Base-by-base conservation (phyloP, 2,113 vertebrate species). In the Cyphomyrus discorhynchus region DNA sequence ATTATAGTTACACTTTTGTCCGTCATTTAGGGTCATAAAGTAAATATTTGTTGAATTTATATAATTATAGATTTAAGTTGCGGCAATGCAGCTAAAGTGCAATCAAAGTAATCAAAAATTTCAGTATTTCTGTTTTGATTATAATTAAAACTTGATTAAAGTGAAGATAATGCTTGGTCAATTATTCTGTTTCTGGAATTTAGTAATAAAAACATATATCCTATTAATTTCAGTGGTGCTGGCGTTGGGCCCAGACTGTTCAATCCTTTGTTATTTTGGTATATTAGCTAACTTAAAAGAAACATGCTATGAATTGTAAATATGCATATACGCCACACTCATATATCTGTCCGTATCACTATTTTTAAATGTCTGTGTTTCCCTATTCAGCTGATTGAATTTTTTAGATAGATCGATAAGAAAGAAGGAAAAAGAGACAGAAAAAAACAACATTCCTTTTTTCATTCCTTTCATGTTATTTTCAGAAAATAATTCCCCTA, bases 91-190 rank as follows among this genome's bases (percentile, higher is more conserved):
- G 45, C 39, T 84, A 84, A 84, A 84, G 21, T 10, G 8, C 24
- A 85, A 49, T 49, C 10, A 47, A 46, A 47, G 21, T 11, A 49
- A 47, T 85, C 21, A 46, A 47, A 85, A 85, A 77, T 17, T 1
- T 77, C 42, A 3, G 42, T 46, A 66, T 66, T 77, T 77, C 10
- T 77, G 31, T 39, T 2, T 39, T 17, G 31, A 39, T 39, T 5
- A 77, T 77, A 15, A 77, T 77, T 17, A 35, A 85, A 85, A 50
- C 83, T 50, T 85, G 80, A 85, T n/a, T 85, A 39, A 77, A 85
- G 5, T 85, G 19, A n/a, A 85, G 7, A 21, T 47, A 46, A 47
- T 84, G 8, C 19, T 47, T 47, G 42, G 19, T 50, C 9, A 85
- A 27, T 47, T 85, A 85, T 47, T 47, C 10, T 47, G 6, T 83